These are phyloP conservation scores for Drosophila cardini DNA, from an alignment of 1,140 invertebrate species.

Conservation along the genomic window DNA sequence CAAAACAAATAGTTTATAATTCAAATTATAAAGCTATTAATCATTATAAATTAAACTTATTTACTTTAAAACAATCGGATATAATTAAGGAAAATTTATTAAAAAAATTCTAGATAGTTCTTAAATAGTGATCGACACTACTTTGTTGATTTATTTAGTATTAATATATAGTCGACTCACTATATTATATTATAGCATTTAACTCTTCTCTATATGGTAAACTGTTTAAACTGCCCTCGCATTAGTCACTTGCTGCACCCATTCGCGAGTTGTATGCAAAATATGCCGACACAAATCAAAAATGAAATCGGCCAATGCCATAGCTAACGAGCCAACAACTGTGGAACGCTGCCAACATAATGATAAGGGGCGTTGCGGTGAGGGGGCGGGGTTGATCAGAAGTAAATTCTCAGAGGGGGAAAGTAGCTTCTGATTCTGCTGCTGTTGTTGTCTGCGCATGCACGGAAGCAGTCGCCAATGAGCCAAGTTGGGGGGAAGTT, in stretches of 20 bases:
- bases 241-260: conserved; percentile 54
- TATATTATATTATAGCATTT: not conserved
- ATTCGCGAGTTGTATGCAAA: conserved; percentile 68
- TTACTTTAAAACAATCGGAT: too few relatives aligned
- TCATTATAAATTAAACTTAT: too few relatives aligned
- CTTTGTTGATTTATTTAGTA: too few relatives aligned
- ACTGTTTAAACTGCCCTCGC: conserved; percentile 26
- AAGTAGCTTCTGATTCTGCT: conserved; percentile 12
- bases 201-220: not conserved
- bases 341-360: not conserved
- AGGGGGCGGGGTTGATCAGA: conserved; percentile 1
- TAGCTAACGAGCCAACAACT: conserved; percentile 55
- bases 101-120: too few relatives aligned
- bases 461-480: conserved; percentile 48
- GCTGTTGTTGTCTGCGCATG: conserved; percentile 61
- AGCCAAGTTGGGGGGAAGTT: too few relatives aligned
- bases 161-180: too few relatives aligned
- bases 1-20: too few relatives aligned
- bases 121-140: too few relatives aligned
- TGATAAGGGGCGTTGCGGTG: not conserved
- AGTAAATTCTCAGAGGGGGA: too few relatives aligned
- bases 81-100: too few relatives aligned
- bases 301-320: conserved; percentile 67
- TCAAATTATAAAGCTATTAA: too few relatives aligned
- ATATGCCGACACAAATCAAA: conserved; percentile 80